Base-by-base conservation (phyloP, 2,888 invertebrate genomes). In the Acronicta alni region DNA sequence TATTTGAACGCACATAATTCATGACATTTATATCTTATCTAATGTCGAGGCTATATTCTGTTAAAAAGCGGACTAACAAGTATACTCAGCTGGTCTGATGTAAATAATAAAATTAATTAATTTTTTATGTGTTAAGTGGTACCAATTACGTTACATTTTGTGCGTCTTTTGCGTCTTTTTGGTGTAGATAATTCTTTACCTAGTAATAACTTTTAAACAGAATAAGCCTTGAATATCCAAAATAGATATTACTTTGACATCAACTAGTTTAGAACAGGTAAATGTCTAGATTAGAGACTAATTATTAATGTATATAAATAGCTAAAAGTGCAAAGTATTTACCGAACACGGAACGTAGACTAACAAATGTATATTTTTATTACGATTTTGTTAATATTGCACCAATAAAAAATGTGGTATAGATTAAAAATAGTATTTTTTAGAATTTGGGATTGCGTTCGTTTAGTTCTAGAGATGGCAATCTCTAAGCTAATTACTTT, bases 281-380 rank as follows among this genome's bases (percentile, higher is more conserved):
- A 49, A 42, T n/a, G 15, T 49, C 55, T 45, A 47, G 32, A 43
- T 35, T 51, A 48, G 32, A 44, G 9, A 57, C 55, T 70, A 48
- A 52, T 35, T 44, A 45, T 52, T 41, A 60, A 42, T 68, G 54
- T 68, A 30, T 30, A 30, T 30, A 66, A 51, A 66, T 72, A 68
- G 67, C 60, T 59, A 45, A 52, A 55, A 52, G 67, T 72, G 67
- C 72, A 67, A 67, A 56, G 41, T 64, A 54, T 57, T 57, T 53
- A 47, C 41, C 30, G 43, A 16, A 38, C 37, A 20, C 16, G 45
- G 54, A 35, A 16, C 15, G 17, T 41, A 41, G 17, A 51, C 39
- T 30, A 18, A 48, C 18, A 43, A 67, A 54, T 59, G 46, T 67
- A 38, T 60, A 42, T 67, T 54, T 38, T 68, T 53, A 57, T 41